Conservation (phyloP, 2,888 invertebrate genomes). For the Lepetodrilus schrolli region DNA sequence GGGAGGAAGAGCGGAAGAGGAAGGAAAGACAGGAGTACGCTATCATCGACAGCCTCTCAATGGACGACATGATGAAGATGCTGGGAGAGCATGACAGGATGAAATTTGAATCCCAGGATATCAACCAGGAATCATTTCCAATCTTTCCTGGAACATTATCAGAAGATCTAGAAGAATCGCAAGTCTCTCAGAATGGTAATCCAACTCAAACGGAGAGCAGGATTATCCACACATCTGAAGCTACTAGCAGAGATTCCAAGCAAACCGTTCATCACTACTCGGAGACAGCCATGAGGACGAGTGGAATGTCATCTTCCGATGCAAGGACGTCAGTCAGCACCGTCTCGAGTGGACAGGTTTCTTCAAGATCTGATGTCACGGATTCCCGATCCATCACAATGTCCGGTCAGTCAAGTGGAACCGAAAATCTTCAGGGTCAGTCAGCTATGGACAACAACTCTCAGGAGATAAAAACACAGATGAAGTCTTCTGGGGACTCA, state of each 20-base stretch:
- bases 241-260: neutral
- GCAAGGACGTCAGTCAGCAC: neutral
- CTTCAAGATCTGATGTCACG: neutral
- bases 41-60: conserved; percentile 8
- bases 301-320: neutral
- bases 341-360: neutral
- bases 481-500: conserved; percentile 6
- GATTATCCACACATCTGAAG: neutral
- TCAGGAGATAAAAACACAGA: conserved; percentile 23
- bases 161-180: neutral
- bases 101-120: conserved; percentile 10
- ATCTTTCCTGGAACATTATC: neutral
- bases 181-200: neutral
- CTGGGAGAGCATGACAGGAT: conserved; percentile 10
- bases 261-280: neutral
- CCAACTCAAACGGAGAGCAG: neutral
- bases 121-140: neutral
- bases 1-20: neutral
- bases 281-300: neutral
- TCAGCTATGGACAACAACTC: neutral
- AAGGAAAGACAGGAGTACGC: conserved; percentile 4
- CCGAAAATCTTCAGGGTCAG: too few species aligned
- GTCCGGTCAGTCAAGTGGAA: too few species aligned
- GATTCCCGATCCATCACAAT: neutral
- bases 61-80: conserved; percentile 26